Percentiles rank a stretch among this genome's conserved stretches.
Evolutionary conservation across 2,797 vertebrate species (phyloP).

Genomic region (Hafferia zeledoni): DNA sequence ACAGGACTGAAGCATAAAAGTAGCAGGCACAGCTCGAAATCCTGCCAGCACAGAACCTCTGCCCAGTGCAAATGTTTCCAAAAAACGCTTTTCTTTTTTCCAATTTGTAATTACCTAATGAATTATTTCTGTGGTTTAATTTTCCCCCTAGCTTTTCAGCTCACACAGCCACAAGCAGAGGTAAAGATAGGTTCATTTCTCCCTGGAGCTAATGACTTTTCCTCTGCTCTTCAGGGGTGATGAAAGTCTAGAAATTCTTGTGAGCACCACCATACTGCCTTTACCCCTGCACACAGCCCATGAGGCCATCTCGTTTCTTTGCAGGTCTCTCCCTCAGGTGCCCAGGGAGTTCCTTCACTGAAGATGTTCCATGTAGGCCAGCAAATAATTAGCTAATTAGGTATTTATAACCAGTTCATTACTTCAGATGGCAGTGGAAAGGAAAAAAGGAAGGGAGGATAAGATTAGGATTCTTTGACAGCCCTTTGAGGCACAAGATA

Average conservation of each 20-base stretch:
- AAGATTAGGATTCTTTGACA: constrained; percentile 57
- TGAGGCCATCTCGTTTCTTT: not conserved
- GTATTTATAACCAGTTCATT: constrained; percentile 61
- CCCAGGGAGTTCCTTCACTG: constrained; percentile 43
- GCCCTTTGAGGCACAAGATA: constrained; percentile 41
- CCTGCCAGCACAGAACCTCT: not conserved
- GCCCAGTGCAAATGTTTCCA: not conserved
- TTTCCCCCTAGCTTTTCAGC: not conserved
- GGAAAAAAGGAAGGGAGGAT: not conserved
- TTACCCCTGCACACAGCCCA: not conserved
- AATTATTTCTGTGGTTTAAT: not conserved
- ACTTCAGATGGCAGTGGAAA: constrained; percentile 20
- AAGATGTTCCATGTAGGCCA: constrained; percentile 47
- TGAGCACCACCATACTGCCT: not conserved
- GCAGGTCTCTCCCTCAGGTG: not conserved
- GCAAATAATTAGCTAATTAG: constrained; percentile 75
- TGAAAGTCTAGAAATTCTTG: constrained; percentile 43
- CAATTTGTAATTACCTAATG: not conserved
- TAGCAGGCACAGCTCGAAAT: not conserved
- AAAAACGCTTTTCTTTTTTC: not conserved
- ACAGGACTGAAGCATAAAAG: not conserved
- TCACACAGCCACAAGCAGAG: not conserved
- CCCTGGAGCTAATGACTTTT: constrained; percentile 43
- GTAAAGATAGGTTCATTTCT: not conserved
- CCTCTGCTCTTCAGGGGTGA: constrained; percentile 23